A percentile compares a stretch with the other conserved stretches of the same genome.
phyloP scores from a whole-genome alignment of 2,888 invertebrate genomes.

The Octonoba sinensis region DNA sequence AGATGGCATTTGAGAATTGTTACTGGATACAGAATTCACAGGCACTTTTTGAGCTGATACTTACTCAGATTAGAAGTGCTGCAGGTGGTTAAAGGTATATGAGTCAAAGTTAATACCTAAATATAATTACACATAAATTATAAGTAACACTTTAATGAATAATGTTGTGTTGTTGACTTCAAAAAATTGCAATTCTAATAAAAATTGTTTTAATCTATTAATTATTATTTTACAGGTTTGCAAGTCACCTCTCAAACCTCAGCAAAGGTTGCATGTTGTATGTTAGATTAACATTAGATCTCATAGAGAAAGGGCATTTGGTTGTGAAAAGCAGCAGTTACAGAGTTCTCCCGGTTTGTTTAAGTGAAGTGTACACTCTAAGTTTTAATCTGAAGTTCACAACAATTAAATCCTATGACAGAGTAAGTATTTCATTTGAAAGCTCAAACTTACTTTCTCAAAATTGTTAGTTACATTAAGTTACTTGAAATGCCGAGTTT shows the following conservation, averaged over 20 bases:
- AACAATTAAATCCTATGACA: slow-evolving; percentile 89
- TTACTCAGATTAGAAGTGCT: no score
- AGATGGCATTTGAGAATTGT: no score
- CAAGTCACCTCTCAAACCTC: slow-evolving; percentile 84
- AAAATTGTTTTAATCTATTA: neutral
- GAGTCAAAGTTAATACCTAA: no score
- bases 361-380: slow-evolving; percentile 89
- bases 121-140: no score
- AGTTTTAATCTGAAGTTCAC: slow-evolving; percentile 93
- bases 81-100: no score
- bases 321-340: slow-evolving; percentile 94
- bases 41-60: no score
- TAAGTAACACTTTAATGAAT: no score
- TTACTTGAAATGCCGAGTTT: no score
- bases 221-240: slow-evolving; percentile 76
- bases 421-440: slow-evolving; percentile 70
- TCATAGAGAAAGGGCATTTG: slow-evolving; percentile 90
- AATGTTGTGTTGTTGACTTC: neutral
- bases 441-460: neutral
- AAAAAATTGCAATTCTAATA: neutral
- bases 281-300: slow-evolving; percentile 89
- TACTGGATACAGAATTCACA: no score
- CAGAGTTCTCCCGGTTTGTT: slow-evolving; percentile 87
- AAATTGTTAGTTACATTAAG: no score
- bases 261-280: slow-evolving; percentile 93